Percentiles rank a stretch among this genome's conserved stretches.
These are phyloP conservation scores for Artemia franciscana DNA, from an alignment of 1,140 invertebrate species.

Conservation along the genomic window DNA sequence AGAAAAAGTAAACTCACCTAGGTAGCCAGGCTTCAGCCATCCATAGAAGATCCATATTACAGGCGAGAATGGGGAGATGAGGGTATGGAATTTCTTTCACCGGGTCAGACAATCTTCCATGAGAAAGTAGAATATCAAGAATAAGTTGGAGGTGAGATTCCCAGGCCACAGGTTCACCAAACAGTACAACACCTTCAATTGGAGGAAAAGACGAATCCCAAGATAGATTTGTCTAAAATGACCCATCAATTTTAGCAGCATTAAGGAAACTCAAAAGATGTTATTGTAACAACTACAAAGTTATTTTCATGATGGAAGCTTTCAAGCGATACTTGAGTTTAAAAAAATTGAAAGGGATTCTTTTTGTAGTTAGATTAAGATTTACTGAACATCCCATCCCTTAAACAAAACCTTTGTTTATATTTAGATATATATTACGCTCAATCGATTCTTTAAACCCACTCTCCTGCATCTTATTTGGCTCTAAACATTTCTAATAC, in stretches of 20 bases:
- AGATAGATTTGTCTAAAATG: conserved; percentile 21
- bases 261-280: background rate
- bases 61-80: conserved; percentile 37
- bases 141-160: conserved; percentile 31
- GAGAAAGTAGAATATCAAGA: conserved; percentile 38
- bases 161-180: conserved; percentile 31
- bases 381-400: too few relatives aligned
- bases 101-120: conserved; percentile 27
- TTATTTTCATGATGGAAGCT: background rate
- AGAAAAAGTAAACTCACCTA: conserved; percentile 6
- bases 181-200: conserved; percentile 31
- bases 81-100: conserved; percentile 26
- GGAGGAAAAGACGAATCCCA: conserved; percentile 26
- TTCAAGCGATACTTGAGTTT: conserved; percentile 13
- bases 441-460: too few relatives aligned
- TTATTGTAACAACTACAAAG: too few relatives aligned
- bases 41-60: conserved; percentile 43
- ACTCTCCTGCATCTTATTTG: too few relatives aligned
- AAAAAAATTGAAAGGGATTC: too few relatives aligned
- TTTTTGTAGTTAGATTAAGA: too few relatives aligned
- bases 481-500: too few relatives aligned
- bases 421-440: too few relatives aligned
- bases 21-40: conserved; percentile 32
- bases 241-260: conserved; percentile 11
- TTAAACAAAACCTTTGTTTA: too few relatives aligned